Conservation (phyloP, 2,113 vertebrate genomes). For the Pleuronectes platessa region DNA sequence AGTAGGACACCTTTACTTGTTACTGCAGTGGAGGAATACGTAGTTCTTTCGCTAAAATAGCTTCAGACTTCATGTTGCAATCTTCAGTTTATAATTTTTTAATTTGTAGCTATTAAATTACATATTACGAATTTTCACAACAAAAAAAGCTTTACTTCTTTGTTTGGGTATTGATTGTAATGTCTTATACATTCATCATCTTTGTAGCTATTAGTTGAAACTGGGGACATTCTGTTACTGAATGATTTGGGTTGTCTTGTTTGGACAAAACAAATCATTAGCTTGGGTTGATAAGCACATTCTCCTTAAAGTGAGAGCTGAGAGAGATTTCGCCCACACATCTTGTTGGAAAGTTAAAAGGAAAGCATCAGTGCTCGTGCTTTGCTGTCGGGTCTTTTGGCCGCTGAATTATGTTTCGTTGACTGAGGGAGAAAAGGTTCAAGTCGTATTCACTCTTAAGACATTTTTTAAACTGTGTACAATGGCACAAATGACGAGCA, state of each 20-base stretch:
- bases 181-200: too few species aligned
- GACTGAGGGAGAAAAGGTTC: slow-evolving; percentile 31
- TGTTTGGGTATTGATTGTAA: neutral
- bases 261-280: too few species aligned
- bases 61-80: neutral
- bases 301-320: slow-evolving; percentile 7
- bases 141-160: too few species aligned
- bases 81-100: neutral
- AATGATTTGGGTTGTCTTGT: too few species aligned
- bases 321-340: neutral
- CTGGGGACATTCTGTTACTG: too few species aligned
- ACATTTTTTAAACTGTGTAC: slow-evolving; percentile 5
- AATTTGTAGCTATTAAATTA: too few species aligned
- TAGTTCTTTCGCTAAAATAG: too few species aligned
- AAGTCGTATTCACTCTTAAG: slow-evolving; percentile 20
- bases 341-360: slow-evolving; percentile 12
- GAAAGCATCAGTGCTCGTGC: slow-evolving; percentile 21
- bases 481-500: slow-evolving; percentile 19
- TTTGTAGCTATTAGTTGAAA: too few species aligned
- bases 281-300: slow-evolving; percentile 2
- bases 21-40: neutral
- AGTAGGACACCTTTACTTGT: too few species aligned
- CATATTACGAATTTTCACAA: too few species aligned
- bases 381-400: slow-evolving; percentile 26
- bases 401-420: neutral